phyloP scores from a whole-genome alignment of 1,140 invertebrate species.

The Apis mellifera region Amel_HAv3.1 CM009938.2:9572501-9573000 shows the following conservation, averaged over 20 bases:
- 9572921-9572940: slow-evolving; percentile 75
- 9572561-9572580: slow-evolving; percentile 59
- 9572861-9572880: slow-evolving; percentile 38
- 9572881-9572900: slow-evolving; percentile 71
- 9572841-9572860: too few relatives aligned
- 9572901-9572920: slow-evolving; percentile 75
- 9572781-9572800: not conserved
- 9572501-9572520: not conserved
- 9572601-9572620: slow-evolving; percentile 48
- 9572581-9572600: slow-evolving; percentile 80
- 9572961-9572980: slow-evolving; percentile 45
- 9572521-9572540: not conserved
- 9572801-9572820: slow-evolving; percentile 34
- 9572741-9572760: slow-evolving; percentile 55
- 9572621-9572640: too few relatives aligned
- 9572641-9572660: too few relatives aligned
- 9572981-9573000: slow-evolving; percentile 32
- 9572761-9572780: too few relatives aligned
- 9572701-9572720: slow-evolving; percentile 34
- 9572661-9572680: not conserved
- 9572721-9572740: slow-evolving; percentile 64
- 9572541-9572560: slow-evolving; percentile 31
- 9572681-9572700: not conserved
- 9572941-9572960: slow-evolving; percentile 28
- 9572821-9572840: slow-evolving; percentile 36